Evolutionary conservation across 2,888 invertebrate species (phyloP).

Genomic region (Carabus problematicus): DNA sequence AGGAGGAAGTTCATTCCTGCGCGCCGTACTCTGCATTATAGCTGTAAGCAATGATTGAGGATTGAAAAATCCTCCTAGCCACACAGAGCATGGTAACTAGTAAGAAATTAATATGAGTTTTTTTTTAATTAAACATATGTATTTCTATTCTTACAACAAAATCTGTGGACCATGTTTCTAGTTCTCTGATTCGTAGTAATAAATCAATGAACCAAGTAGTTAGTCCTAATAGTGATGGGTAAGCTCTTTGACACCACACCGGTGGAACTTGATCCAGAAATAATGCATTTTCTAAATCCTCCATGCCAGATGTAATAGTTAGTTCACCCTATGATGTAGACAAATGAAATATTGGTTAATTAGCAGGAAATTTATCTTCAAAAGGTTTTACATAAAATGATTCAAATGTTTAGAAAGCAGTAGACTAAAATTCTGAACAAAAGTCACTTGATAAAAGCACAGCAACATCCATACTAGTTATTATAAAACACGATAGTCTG

Average conservation of each 20-base stretch:
- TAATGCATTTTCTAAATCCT: conserved; percentile 88
- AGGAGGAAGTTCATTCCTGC: conserved; percentile 88
- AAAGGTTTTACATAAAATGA: too few relatives aligned
- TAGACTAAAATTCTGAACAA: too few relatives aligned
- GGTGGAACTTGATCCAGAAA: conserved; percentile 93
- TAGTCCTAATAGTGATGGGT: conserved; percentile 88
- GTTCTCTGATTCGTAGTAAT: conserved; percentile 81
- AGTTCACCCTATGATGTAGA: conserved; percentile 77
- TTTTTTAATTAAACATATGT: background rate
- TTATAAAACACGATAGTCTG: too few relatives aligned
- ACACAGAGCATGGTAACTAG: conserved; percentile 88
- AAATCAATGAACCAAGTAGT: conserved; percentile 94
- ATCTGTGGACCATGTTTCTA: conserved; percentile 95
- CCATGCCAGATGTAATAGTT: conserved; percentile 96
- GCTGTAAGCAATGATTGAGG: conserved; percentile 96
- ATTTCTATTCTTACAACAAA: conserved; percentile 73
- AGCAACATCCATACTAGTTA: too few relatives aligned
- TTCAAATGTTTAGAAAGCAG: too few relatives aligned
- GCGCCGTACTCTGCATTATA: conserved; percentile 97
- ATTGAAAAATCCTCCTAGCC: conserved; percentile 98
- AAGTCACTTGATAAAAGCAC: too few relatives aligned
- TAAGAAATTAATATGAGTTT: background rate
- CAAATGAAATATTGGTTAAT: background rate
- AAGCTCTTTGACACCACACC: conserved; percentile 87
- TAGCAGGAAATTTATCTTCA: background rate